phyloP scores from a whole-genome alignment of 2,113 vertebrate genomes.

The Melanocharis versteri region DNA sequence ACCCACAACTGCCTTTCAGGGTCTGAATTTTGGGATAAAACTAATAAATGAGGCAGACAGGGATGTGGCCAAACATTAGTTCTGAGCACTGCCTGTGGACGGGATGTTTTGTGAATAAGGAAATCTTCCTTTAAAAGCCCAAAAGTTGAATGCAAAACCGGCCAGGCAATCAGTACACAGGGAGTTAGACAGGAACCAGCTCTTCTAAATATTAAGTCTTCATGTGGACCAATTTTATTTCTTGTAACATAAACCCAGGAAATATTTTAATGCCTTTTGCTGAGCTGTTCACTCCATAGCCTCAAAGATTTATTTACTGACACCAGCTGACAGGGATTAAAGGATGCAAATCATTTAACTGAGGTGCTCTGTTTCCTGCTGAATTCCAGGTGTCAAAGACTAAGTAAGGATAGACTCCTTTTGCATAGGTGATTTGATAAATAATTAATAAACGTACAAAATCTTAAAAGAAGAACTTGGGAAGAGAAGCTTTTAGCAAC shows the following conservation, averaged over 20 bases:
- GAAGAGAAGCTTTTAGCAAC: not conserved
- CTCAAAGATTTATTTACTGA: not conserved
- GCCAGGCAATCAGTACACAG: not conserved
- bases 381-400: not conserved
- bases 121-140: not conserved
- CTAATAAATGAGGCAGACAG: not conserved
- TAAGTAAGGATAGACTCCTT: not conserved
- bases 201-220: not conserved
- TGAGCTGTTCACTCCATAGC: not conserved
- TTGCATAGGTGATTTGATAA: not conserved
- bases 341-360: not conserved
- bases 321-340: not conserved
- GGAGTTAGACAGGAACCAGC: not conserved
- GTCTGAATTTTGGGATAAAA: not conserved
- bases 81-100: not conserved
- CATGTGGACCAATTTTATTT: not conserved
- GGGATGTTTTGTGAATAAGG: not conserved
- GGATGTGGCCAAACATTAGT: not conserved
- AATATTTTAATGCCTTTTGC: slow-evolving; percentile 6
- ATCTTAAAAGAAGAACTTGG: not conserved
- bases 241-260: not conserved
- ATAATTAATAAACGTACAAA: not conserved
- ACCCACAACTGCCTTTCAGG: not conserved
- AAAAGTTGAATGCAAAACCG: not conserved
- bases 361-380: not conserved